Conservation (phyloP, 2,888 invertebrate genomes). For the Callosobruchus maculatus region DNA sequence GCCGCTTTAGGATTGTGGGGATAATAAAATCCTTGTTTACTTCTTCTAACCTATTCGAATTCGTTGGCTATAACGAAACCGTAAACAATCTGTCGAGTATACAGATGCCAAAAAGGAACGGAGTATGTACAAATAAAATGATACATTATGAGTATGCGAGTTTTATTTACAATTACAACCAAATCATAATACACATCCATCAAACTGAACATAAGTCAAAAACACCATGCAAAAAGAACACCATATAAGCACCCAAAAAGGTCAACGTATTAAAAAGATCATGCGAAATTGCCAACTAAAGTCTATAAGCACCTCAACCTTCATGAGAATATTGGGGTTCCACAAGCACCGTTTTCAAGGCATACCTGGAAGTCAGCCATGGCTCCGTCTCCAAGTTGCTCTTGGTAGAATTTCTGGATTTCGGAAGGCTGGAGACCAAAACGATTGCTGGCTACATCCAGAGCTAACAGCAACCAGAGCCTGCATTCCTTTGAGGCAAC, state of each 20-base stretch:
- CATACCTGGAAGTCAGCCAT: conserved; percentile 41
- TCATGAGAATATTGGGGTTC: background rate
- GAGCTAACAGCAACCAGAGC: conserved; percentile 44
- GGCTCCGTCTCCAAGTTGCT: conserved; percentile 40
- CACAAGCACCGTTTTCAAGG: background rate
- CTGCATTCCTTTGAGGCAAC: conserved; percentile 40
- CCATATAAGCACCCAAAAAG: no score
- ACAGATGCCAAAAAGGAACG: no score
- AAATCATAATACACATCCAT: background rate
- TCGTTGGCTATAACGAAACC: no score
- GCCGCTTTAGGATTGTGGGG: no score
- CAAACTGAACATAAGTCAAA: background rate
- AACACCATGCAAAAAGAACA: background rate
- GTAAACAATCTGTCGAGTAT: no score
- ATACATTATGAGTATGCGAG: background rate
- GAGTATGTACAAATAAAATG: background rate
- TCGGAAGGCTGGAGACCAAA: conserved; percentile 43
- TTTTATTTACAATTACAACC: background rate
- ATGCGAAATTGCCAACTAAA: no score
- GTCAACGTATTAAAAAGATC: no score
- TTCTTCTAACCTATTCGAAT: no score
- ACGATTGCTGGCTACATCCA: conserved; percentile 45
- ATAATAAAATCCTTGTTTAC: no score
- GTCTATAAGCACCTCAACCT: background rate
- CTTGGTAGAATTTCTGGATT: conserved; percentile 44